phyloP scores from a whole-genome alignment of 2,888 invertebrate species.

The Synanthedon formicaeformis region DNA sequence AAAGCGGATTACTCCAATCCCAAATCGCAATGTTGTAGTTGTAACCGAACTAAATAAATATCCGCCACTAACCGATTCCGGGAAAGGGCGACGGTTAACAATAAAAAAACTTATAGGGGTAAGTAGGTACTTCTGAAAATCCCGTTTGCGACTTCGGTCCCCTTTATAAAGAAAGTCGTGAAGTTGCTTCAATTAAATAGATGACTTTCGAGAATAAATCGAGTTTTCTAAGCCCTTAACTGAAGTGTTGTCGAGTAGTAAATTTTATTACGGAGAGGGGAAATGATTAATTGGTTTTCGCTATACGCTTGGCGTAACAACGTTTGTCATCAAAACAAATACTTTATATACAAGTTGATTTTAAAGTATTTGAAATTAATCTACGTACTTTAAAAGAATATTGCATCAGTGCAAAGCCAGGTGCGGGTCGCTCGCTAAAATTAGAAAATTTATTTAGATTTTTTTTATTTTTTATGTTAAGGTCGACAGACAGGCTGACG shows the following conservation, averaged over 20 bases:
- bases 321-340: conserved; percentile 1
- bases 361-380: neutral
- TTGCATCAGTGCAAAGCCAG: no score
- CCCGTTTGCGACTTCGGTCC: conserved; percentile 11
- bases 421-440: no score
- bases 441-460: no score
- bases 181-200: conserved; percentile 38
- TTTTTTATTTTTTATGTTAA: no score
- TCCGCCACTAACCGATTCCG: conserved; percentile 7
- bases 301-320: conserved; percentile 8
- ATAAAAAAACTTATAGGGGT: conserved; percentile 20
- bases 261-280: conserved; percentile 20
- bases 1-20: no score
- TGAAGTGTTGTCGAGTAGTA: conserved; percentile 19
- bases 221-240: conserved; percentile 19
- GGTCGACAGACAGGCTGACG: no score
- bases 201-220: conserved; percentile 36
- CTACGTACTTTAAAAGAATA: no score
- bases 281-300: conserved; percentile 29
- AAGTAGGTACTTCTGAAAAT: conserved; percentile 4
- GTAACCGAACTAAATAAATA: neutral
- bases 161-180: conserved; percentile 16
- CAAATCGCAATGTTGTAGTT: neutral
- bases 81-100: conserved; percentile 12
- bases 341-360: neutral